A percentile compares a stretch with the other conserved stretches of the same genome.
These are phyloP conservation scores for Oxyruncus cristatus DNA, from an alignment of 2,113 vertebrate species.

Conservation along the genomic window DNA sequence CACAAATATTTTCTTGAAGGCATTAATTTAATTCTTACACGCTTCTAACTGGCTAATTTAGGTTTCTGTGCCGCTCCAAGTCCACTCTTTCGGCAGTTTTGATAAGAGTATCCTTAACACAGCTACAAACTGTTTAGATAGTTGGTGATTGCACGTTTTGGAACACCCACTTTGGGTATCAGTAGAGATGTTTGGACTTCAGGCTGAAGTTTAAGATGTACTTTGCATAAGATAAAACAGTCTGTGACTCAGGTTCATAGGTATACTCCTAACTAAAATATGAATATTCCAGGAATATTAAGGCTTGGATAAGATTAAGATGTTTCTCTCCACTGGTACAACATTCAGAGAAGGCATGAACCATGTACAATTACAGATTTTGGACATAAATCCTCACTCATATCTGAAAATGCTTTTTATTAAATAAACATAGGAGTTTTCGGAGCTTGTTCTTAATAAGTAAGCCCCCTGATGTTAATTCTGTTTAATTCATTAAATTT, in stretches of 20 bases:
- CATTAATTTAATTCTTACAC: neutral
- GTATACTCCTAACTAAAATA: neutral
- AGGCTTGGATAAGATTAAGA: neutral
- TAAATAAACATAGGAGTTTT: slow-evolving; percentile 47
- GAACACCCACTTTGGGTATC: neutral
- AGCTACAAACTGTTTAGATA: neutral
- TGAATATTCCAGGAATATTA: neutral
- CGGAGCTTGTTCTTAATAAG: slow-evolving; percentile 25
- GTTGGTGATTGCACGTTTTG: neutral
- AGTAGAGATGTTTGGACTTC: neutral
- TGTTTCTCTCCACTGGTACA: neutral
- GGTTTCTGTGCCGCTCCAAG: neutral
- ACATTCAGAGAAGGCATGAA: neutral
- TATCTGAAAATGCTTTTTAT: slow-evolving; percentile 43
- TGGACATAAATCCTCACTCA: slow-evolving; percentile 11
- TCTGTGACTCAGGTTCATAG: neutral
- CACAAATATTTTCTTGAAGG: neutral
- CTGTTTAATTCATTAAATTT: slow-evolving; percentile 49
- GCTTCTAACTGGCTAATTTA: neutral
- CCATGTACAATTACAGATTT: neutral
- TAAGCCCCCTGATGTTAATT: neutral
- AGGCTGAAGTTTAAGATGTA: neutral
- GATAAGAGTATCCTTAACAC: neutral
- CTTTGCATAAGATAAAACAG: neutral
- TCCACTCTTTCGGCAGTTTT: neutral